These are phyloP conservation scores for Oriolus oriolus DNA, from an alignment of 2,113 vertebrate genomes.

Conservation along the genomic window DNA sequence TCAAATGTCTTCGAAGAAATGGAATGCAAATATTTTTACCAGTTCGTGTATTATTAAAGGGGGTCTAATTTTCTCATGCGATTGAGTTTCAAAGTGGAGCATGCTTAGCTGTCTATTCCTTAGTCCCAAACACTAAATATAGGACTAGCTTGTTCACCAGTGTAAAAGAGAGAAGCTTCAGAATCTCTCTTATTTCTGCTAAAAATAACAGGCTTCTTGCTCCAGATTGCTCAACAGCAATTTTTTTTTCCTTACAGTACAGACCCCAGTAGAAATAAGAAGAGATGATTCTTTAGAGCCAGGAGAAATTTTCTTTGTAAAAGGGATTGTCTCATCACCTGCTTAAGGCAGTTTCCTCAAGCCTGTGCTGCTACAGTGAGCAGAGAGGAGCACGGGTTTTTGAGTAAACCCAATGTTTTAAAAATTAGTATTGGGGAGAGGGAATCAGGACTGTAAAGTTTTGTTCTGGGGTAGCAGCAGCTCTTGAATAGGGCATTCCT, in stretches of 20 bases:
- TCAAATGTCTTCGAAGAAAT: not conserved
- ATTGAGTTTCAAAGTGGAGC: not conserved
- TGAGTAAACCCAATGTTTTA: not conserved
- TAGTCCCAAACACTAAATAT: not conserved
- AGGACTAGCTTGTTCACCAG: not conserved
- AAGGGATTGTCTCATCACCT: not conserved
- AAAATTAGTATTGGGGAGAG: not conserved
- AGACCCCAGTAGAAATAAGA: not conserved
- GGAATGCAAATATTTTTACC: not conserved
- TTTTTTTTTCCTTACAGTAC: not conserved
- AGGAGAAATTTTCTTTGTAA: not conserved
- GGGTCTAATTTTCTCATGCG: not conserved
- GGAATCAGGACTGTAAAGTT: not conserved
- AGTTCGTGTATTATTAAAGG: not conserved
- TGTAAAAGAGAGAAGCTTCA: not conserved
- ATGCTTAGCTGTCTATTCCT: not conserved
- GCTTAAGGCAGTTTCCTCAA: not conserved
- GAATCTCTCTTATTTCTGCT: not conserved
- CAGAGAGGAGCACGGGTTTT: not conserved
- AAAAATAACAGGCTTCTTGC: not conserved
- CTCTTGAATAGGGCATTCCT: not conserved
- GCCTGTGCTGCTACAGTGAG: not conserved
- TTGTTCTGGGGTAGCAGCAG: not conserved
- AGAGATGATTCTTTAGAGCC: not conserved
- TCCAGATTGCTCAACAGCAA: not conserved